Conservation (phyloP, 2,888 invertebrate genomes). For the Cerastis leucographa region DNA sequence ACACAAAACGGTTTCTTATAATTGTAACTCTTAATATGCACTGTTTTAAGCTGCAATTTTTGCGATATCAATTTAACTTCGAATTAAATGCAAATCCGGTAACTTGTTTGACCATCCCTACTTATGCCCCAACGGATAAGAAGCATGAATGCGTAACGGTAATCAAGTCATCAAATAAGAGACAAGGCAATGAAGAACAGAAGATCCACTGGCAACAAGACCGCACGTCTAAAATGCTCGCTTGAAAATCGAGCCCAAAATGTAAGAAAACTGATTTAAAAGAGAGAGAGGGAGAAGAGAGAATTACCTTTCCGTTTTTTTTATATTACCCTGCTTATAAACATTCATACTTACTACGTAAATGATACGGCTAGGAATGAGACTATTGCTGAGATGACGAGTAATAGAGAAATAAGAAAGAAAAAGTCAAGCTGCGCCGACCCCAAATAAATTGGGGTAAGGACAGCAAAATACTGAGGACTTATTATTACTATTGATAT, state of each 20-base stretch:
- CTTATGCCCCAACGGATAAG: conserved; percentile 35
- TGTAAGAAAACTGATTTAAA: neutral
- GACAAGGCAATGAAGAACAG: neutral
- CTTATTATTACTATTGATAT: no score
- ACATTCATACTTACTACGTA: neutral
- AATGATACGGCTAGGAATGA: no score
- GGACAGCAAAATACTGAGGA: no score
- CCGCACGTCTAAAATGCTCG: neutral
- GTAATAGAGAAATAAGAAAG: no score
- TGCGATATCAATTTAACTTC: conserved; percentile 5
- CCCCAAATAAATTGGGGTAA: no score
- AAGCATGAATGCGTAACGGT: conserved; percentile 52
- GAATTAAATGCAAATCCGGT: conserved; percentile 17
- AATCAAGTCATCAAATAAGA: conserved; percentile 41
- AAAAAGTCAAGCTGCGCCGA: no score
- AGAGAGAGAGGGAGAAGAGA: neutral
- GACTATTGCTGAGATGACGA: no score
- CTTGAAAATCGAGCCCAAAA: neutral
- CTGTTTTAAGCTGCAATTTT: neutral
- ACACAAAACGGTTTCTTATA: neutral
- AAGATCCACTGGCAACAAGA: conserved; percentile 7
- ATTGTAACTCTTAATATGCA: neutral
- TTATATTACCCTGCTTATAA: neutral
- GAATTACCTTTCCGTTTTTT: neutral
- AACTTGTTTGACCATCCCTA: conserved; percentile 19